Evolutionary conservation across 2,113 vertebrate genomes (phyloP).

Genomic region (Semnornis frantzii): DNA sequence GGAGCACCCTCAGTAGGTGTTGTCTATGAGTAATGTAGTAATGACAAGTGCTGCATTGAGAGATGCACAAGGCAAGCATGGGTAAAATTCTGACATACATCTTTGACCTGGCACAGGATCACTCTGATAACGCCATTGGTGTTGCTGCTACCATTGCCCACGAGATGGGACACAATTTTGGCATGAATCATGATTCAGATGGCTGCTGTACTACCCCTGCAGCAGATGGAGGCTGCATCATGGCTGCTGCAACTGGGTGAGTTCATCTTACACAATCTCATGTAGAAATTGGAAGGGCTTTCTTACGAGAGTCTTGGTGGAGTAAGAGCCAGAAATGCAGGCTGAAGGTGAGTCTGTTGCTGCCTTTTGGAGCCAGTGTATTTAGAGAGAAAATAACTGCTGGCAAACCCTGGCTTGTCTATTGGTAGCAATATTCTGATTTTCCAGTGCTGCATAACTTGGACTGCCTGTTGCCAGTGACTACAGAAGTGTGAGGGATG

Average conservation of each 20-base stretch:
- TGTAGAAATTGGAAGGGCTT: not conserved
- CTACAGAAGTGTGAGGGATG: not conserved
- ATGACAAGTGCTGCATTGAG: not conserved
- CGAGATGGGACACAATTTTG: constrained; percentile 98
- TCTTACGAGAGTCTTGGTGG: not conserved
- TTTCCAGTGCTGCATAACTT: not conserved
- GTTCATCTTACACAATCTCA: not conserved
- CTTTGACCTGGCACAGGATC: constrained; percentile 80
- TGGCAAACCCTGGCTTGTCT: not conserved
- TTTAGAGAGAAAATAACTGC: not conserved
- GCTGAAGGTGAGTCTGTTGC: not conserved
- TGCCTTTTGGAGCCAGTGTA: not conserved
- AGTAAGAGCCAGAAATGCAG: not conserved
- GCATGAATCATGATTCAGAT: constrained; percentile 90
- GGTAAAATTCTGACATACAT: not conserved
- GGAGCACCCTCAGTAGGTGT: not conserved
- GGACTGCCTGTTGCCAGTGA: not conserved
- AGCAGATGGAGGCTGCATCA: constrained; percentile 94
- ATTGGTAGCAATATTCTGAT: not conserved
- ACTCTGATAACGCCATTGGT: constrained; percentile 89
- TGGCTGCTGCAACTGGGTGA: constrained; percentile 97
- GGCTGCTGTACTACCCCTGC: constrained; percentile 86
- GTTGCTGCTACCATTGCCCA: constrained; percentile 96
- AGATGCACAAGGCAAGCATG: not conserved
- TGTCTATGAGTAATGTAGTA: not conserved